Conservation (phyloP, 2,797 vertebrate genomes). For the Channa striata region DNA sequence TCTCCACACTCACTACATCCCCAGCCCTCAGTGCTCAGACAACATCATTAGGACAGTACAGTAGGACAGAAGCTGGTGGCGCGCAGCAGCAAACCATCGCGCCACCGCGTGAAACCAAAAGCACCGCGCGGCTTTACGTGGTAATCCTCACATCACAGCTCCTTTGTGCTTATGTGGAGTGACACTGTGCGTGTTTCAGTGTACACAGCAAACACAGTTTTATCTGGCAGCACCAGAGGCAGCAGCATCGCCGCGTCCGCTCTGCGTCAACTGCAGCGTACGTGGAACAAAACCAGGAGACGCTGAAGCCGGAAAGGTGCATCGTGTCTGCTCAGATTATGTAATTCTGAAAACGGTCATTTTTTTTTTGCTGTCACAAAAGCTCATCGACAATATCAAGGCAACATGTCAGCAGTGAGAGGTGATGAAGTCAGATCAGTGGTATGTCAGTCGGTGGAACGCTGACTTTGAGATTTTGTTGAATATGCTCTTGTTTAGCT, state of each 20-base stretch:
- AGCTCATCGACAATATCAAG: neutral
- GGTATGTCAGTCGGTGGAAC: neutral
- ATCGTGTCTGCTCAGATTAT: constrained; percentile 13
- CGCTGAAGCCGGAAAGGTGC: neutral
- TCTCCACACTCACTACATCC: constrained; percentile 32
- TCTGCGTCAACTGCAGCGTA: constrained; percentile 22
- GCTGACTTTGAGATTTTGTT: neutral
- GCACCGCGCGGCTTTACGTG: constrained; percentile 54
- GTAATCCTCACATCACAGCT: constrained; percentile 73
- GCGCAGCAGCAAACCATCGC: constrained; percentile 56
- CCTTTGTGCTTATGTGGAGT: constrained; percentile 72
- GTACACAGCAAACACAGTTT: constrained; percentile 66
- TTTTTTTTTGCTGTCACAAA: neutral
- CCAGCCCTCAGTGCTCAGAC: constrained; percentile 70
- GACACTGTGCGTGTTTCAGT: constrained; percentile 67
- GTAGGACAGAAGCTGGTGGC: constrained; percentile 54
- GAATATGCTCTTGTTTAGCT: too few relatives aligned
- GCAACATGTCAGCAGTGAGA: neutral
- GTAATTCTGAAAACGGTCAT: constrained; percentile 29
- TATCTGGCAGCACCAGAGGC: constrained; percentile 51
- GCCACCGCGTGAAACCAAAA: constrained; percentile 60
- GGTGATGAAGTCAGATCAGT: neutral
- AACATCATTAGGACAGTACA: constrained; percentile 78
- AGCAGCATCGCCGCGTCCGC: constrained; percentile 11
- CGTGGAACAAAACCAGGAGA: constrained; percentile 19